phyloP scores from a whole-genome alignment of 2,797 vertebrate species.

The Myripristis murdjan region DNA sequence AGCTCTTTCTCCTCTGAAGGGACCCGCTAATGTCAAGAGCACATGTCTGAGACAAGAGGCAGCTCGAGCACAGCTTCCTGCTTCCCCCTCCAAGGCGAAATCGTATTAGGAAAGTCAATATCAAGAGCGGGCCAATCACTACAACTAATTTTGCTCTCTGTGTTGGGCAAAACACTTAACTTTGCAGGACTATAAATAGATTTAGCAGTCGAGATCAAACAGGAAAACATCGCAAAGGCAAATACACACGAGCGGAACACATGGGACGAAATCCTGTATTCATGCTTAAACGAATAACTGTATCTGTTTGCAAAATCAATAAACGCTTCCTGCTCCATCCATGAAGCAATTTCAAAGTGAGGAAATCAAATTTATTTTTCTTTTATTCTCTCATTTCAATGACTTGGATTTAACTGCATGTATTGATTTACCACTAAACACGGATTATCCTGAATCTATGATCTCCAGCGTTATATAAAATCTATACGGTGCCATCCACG shows the following conservation, averaged over 20 bases:
- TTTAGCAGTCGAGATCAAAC: conserved; percentile 24
- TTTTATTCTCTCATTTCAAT: conserved; percentile 43
- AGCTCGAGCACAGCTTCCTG: conserved; percentile 60
- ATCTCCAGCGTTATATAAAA: conserved; percentile 7
- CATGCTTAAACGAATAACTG: conserved; percentile 8
- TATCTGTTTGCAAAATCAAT: conserved; percentile 53
- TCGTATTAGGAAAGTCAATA: conserved; percentile 72
- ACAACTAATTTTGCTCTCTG: conserved; percentile 58
- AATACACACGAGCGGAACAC: conserved; percentile 5
- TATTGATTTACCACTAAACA: conserved; percentile 43
- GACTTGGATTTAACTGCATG: conserved; percentile 34
- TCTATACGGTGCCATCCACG: conserved; percentile 13
- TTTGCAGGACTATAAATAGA: conserved; percentile 44
- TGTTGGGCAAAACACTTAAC: conserved; percentile 43
- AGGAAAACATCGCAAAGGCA: conserved; percentile 11
- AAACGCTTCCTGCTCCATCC: conserved; percentile 19
- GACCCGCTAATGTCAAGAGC: conserved; percentile 79
- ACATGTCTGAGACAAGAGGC: conserved; percentile 76
- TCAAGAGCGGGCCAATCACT: conserved; percentile 68
- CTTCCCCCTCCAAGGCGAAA: conserved; percentile 52
- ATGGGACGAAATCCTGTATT: neutral
- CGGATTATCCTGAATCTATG: conserved; percentile 33
- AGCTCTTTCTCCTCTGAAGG: conserved; percentile 60
- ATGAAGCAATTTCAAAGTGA: conserved; percentile 35
- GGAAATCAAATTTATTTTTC: conserved; percentile 60